Conservation (phyloP, 2,113 vertebrate genomes). For the Neolamprologus sp. region DNA sequence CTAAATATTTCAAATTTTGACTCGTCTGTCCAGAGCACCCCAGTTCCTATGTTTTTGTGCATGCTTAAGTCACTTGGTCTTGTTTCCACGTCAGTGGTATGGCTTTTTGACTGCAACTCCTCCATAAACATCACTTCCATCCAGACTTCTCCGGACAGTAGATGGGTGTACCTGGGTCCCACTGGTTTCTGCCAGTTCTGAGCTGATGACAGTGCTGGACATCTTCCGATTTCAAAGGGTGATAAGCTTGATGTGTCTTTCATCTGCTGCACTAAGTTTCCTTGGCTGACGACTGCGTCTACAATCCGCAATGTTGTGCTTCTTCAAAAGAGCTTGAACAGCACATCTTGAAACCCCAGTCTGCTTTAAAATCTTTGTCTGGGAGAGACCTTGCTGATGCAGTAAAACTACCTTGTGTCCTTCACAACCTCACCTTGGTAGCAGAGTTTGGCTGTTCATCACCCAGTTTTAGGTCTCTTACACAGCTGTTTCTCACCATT, state of each 20-base stretch:
- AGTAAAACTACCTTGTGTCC: not conserved
- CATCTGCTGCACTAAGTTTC: not conserved
- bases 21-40: not conserved
- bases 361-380: not conserved
- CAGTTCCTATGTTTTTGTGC: not conserved
- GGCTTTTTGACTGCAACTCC: not conserved
- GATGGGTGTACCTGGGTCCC: not conserved
- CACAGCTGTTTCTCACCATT: not conserved
- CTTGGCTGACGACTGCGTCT: fast-evolving
- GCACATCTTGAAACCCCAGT: not conserved
- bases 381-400: not conserved
- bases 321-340: not conserved
- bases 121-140: not conserved
- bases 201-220: not conserved
- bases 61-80: not conserved
- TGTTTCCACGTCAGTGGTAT: not conserved
- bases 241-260: not conserved
- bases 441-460: not conserved
- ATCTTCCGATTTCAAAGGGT: not conserved
- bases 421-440: not conserved
- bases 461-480: not conserved
- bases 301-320: not conserved
- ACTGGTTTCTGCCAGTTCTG: not conserved
- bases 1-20: not conserved
- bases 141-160: fast-evolving